These are phyloP conservation scores for Drosophila biarmipes DNA, from an alignment of 1,140 invertebrate species.

Conservation along the genomic window DNA sequence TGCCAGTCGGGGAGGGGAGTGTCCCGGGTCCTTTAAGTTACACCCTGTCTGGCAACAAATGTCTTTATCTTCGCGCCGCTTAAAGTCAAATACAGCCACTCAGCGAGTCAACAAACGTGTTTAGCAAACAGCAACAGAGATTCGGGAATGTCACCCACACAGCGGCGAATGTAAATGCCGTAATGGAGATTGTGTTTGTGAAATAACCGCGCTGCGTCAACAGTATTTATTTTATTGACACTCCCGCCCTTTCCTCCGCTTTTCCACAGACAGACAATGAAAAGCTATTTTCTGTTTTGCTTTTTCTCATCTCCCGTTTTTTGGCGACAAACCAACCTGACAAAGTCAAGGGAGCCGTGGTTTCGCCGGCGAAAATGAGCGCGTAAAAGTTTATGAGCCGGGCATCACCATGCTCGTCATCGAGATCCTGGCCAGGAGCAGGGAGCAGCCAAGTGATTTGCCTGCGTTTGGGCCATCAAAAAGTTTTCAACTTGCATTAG, in stretches of 20 bases:
- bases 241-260: conserved; percentile 27
- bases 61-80: conserved; percentile 79
- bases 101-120: conserved; percentile 66
- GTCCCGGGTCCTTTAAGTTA: neutral
- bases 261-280: conserved; percentile 57
- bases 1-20: conserved; percentile 24
- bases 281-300: conserved; percentile 75
- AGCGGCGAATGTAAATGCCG: conserved; percentile 71
- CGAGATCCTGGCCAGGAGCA: conserved; percentile 29
- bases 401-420: conserved; percentile 32
- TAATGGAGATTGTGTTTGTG: conserved; percentile 80
- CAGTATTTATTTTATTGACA: conserved; percentile 82
- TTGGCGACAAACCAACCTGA: conserved; percentile 69
- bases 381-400: conserved; percentile 79
- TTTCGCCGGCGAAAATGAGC: conserved; percentile 55
- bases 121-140: conserved; percentile 50
- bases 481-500: conserved; percentile 79
- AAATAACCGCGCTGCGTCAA: conserved; percentile 82
- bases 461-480: conserved; percentile 71
- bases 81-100: conserved; percentile 81
- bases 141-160: conserved; percentile 18
- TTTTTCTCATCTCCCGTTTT: conserved; percentile 69
- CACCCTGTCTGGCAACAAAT: conserved; percentile 70
- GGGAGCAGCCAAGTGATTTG: conserved; percentile 73
- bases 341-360: conserved; percentile 45